A percentile compares a stretch with the other conserved stretches of the same genome.
Evolutionary conservation across 2,113 vertebrate species (phyloP).

Genomic region (Sinosuthora webbiana): DNA sequence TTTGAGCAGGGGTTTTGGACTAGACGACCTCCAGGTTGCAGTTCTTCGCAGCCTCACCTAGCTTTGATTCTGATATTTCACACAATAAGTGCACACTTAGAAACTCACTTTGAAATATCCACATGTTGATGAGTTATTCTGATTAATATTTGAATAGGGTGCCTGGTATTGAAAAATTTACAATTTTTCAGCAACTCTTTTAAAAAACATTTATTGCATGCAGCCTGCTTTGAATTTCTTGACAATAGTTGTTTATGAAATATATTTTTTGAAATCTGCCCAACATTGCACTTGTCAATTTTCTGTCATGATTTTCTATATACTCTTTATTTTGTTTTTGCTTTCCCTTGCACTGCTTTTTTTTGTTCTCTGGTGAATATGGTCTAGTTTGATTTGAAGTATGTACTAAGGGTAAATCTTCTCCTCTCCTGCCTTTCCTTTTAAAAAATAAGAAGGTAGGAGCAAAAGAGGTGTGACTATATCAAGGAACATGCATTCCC

Average conservation of each 20-base stretch:
- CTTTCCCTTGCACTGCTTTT: background rate
- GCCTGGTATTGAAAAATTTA: background rate
- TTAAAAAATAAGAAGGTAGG: background rate
- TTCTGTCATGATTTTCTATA: background rate
- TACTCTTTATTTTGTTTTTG: fast-evolving
- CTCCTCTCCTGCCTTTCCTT: background rate
- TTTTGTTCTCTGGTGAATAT: background rate
- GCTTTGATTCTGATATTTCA: background rate
- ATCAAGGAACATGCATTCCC: background rate
- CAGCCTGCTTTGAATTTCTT: background rate
- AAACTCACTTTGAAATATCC: background rate
- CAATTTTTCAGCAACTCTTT: background rate
- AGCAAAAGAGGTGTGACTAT: background rate
- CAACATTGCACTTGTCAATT: background rate
- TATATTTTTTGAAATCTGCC: background rate
- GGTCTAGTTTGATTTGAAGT: background rate
- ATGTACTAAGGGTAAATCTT: background rate
- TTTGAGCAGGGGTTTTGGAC: background rate
- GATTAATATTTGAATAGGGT: background rate
- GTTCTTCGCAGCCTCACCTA: background rate
- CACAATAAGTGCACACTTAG: background rate
- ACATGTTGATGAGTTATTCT: background rate
- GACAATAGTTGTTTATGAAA: background rate
- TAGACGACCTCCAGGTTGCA: background rate
- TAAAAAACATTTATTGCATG: background rate